Percentiles rank a stretch among this genome's conserved stretches.
These are phyloP conservation scores for Odocoileus hemionus DNA, from an alignment of 2,113 vertebrate genomes.

Conservation along the genomic window DNA sequence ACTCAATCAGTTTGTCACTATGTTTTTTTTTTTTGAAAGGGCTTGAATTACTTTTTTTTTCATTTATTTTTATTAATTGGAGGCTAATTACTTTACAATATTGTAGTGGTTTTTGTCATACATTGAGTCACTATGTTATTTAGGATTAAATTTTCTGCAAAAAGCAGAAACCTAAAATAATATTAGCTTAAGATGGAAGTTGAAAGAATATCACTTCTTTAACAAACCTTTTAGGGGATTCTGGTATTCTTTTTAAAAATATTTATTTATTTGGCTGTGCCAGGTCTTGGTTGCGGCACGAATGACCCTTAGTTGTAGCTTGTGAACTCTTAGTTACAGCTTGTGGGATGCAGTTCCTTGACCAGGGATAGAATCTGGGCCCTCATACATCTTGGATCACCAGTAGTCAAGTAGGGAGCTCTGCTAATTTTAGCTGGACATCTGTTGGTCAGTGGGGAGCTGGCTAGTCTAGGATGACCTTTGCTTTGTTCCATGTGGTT, in stretches of 20 bases:
- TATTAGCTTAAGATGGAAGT: not conserved
- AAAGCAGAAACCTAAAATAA: slow-evolving; percentile 4
- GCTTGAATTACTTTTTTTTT: too few species aligned
- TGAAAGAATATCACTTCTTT: not conserved
- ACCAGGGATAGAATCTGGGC: not conserved
- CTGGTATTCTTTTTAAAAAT: not conserved
- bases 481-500: not conserved
- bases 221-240: not conserved
- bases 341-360: not conserved
- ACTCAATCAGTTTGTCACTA: not conserved
- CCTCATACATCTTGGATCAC: not conserved
- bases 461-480: not conserved
- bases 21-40: not conserved
- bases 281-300: not conserved
- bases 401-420: not conserved
- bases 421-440: not conserved
- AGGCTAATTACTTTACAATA: too few species aligned
- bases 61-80: too few species aligned
- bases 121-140: not conserved
- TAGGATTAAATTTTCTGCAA: slow-evolving; percentile 27
- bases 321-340: not conserved
- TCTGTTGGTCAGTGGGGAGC: not conserved
- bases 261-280: not conserved
- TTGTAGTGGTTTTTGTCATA: too few species aligned
- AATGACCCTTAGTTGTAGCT: not conserved